A percentile compares a stretch with the other conserved stretches of the same genome.
Conservation (phyloP, 2,888 invertebrate genomes). For the Alloscopus bannaensis region DNA sequence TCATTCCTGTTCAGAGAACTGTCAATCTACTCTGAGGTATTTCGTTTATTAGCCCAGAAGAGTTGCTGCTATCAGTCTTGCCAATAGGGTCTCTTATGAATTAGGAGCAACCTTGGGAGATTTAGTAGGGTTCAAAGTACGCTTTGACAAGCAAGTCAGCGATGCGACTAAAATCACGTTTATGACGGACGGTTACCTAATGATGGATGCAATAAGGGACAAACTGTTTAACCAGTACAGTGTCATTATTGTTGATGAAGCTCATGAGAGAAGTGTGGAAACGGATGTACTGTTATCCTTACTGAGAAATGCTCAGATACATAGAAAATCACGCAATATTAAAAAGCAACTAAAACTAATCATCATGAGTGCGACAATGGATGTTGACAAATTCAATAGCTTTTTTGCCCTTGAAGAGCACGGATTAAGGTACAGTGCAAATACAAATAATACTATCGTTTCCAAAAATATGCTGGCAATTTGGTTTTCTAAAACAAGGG, state of each 20-base stretch:
- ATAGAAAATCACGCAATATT: constrained; percentile 30
- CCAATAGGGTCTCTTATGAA: constrained; percentile 78
- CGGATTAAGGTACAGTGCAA: constrained; percentile 38
- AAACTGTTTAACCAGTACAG: constrained; percentile 86
- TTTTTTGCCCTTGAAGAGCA: constrained; percentile 62
- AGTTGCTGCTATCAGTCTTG: constrained; percentile 72
- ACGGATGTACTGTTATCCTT: constrained; percentile 93
- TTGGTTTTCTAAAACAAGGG: not conserved
- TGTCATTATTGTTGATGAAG: constrained; percentile 93
- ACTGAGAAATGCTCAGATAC: constrained; percentile 47
- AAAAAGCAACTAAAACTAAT: constrained; percentile 66
- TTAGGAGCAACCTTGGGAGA: constrained; percentile 77
- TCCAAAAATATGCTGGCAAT: not conserved
- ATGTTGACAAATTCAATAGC: constrained; percentile 64
- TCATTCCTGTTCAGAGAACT: too few species aligned
- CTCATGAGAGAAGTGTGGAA: constrained; percentile 95
- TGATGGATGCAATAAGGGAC: constrained; percentile 90
- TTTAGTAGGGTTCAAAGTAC: constrained; percentile 84
- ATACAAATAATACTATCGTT: not conserved
- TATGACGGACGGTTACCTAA: constrained; percentile 95
- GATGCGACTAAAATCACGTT: constrained; percentile 90
- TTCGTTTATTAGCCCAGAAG: constrained; percentile 51
- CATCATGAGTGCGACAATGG: constrained; percentile 72
- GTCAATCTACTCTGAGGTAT: not conserved
- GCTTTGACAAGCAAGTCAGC: constrained; percentile 89